Evolutionary conservation across 2,113 vertebrate genomes (phyloP), one percentile per base, ranked within the genome.

Genomic region (Malurus elegans): DNA sequence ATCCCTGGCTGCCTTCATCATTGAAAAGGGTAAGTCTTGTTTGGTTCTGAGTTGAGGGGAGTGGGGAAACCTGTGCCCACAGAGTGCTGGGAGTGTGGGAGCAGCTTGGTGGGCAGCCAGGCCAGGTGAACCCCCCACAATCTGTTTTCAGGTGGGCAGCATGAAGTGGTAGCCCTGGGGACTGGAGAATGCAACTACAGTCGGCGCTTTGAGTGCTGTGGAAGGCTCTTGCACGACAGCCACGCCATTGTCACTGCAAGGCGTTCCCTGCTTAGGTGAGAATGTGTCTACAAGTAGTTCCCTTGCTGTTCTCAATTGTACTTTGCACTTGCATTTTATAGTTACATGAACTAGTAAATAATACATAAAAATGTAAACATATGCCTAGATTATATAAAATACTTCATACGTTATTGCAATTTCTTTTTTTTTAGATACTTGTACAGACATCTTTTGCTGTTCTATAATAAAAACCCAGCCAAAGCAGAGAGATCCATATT

Each of bases 361-460:
- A 26, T 21, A 10, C 2, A 5, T 50, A 44, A 8, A 29, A 32
- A 14, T 42, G 3, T 11, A 14, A 42, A 5, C 2, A 1, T 5
- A 5, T 14, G 2, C 24, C 8, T 10, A 4, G 24, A 8, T 42
- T 11, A 31, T 36, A 1, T 11, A 21, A 58, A 58, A 26, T 12
- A 9, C 2, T 0, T 21, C 1, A 12, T 50, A 51, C 10, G 28
- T 53, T 29, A 29, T 29, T 10, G 16, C 17, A 16, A 28, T 38
- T 32, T 28, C 0, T 23, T 56, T 97, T 97, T 79, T 97, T 97
- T 62, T 65, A 98, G 98, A 15, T 98, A 98, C 66, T 98, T 99
- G 88, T 99, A 99, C 76, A 98, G 98, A 18, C 98, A 99, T 47
- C 98, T 99, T 88, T 87, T 99, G 80, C 97, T 99, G 92, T 99